Conservation (phyloP, 1,140 invertebrate species). For the Drosophila nannoptera region DNA sequence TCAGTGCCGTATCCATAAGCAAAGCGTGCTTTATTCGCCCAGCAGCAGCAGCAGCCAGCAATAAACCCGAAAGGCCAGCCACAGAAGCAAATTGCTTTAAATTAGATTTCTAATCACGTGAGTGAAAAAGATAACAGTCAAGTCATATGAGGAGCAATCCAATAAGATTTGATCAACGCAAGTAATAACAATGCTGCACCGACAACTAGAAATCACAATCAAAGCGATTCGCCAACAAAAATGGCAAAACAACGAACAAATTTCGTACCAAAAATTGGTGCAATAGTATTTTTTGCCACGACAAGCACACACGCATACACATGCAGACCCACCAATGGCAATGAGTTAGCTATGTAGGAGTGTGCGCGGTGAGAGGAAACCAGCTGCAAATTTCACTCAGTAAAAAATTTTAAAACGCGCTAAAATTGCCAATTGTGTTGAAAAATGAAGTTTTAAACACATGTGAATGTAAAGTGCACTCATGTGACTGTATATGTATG, state of each 20-base stretch:
- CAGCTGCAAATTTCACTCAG: conserved; percentile 21
- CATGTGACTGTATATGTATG: conserved; percentile 44
- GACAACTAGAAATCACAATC: conserved; percentile 21
- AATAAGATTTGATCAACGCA: conserved; percentile 13
- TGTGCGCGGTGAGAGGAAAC: conserved; percentile 31
- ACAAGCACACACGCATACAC: conserved; percentile 55
- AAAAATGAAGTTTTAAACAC: conserved; percentile 42
- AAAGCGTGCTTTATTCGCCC: conserved; percentile 54
- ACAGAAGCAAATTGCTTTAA: conserved; percentile 70
- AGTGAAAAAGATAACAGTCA: conserved; percentile 51
- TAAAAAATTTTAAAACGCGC: conserved; percentile 10
- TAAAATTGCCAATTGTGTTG: conserved; percentile 33
- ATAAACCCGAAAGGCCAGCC: conserved; percentile 69
- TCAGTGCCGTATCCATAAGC: conserved; percentile 64
- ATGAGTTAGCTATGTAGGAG: conserved; percentile 37
- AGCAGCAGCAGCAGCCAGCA: conserved; percentile 69
- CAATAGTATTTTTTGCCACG: conserved; percentile 65
- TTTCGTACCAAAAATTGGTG: conserved; percentile 37
- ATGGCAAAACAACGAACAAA: conserved; percentile 23
- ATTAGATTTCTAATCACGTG: conserved; percentile 77
- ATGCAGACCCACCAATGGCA: conserved; percentile 29
- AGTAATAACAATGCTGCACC: conserved; percentile 47
- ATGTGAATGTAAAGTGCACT: conserved; percentile 25
- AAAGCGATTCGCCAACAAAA: conserved; percentile 24
- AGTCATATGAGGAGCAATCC: conserved; percentile 55